Conservation (phyloP, 2,797 vertebrate genomes). For the Anabacerthia variegaticeps region DNA sequence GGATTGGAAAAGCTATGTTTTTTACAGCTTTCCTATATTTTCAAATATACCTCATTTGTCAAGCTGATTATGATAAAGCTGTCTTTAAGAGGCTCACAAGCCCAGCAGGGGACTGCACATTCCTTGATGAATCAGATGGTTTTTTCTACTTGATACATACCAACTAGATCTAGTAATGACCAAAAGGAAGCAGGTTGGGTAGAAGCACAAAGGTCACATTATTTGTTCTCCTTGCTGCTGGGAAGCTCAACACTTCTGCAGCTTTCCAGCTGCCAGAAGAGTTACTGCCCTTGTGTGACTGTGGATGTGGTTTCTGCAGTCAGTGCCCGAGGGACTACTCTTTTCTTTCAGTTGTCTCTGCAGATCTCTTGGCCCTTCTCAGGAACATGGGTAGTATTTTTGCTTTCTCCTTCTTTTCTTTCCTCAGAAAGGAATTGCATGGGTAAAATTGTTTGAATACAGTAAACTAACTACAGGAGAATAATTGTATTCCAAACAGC, state of each 20-base stretch:
- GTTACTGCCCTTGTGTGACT: background rate
- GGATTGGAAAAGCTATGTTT: background rate
- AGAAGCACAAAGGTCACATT: background rate
- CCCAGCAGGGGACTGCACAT: background rate
- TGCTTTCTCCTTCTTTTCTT: background rate
- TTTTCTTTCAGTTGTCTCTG: background rate
- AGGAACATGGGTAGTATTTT: background rate
- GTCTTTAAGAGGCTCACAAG: background rate
- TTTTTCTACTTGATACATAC: background rate
- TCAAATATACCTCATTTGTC: background rate
- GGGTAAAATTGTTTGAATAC: too few relatives aligned
- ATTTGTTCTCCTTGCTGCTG: background rate
- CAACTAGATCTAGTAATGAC: background rate
- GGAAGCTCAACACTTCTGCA: background rate
- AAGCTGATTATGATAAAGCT: background rate
- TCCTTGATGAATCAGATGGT: accelerated
- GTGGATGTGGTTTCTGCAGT: background rate
- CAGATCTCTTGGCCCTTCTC: background rate
- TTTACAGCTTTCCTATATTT: background rate
- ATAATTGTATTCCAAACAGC: too few relatives aligned
- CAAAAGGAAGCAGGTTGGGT: background rate
- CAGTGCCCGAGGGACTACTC: too few relatives aligned
- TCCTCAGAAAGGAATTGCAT: background rate
- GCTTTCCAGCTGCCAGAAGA: background rate
- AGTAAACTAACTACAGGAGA: too few relatives aligned